A percentile compares a stretch with the other conserved stretches of the same genome.
Conservation (phyloP, 2,113 vertebrate species). For the Aspidoscelis tigris region DNA sequence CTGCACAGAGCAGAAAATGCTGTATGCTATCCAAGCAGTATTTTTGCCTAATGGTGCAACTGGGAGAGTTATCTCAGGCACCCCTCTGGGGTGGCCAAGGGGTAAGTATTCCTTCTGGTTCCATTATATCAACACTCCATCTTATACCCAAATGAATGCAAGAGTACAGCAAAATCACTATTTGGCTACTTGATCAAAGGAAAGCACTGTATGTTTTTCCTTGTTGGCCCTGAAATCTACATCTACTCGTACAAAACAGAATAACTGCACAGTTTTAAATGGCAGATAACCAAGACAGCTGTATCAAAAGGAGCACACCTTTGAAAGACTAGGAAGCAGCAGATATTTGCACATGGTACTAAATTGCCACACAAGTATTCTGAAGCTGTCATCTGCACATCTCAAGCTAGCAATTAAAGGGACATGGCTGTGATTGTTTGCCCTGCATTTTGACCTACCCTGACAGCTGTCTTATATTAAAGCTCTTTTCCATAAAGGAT, state of each 20-base stretch:
- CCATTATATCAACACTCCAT: neutral
- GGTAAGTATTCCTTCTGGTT: too few relatives aligned
- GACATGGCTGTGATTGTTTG: neutral
- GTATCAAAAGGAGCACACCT: rapidly evolving
- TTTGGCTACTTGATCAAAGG: neutral
- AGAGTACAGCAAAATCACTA: neutral
- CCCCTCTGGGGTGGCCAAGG: too few relatives aligned
- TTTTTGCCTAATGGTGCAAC: too few relatives aligned
- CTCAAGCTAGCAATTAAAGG: neutral
- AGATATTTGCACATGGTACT: neutral
- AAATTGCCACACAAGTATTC: conserved; percentile 10
- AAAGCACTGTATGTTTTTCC: neutral
- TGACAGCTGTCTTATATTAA: conserved; percentile 4
- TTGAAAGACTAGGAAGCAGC: neutral
- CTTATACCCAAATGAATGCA: neutral
- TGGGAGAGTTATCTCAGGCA: too few relatives aligned
- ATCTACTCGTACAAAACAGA: rapidly evolving
- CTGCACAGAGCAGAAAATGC: too few relatives aligned
- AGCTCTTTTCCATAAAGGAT: conserved; percentile 1
- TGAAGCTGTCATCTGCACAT: neutral
- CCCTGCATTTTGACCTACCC: neutral
- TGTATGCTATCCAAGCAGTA: too few relatives aligned
- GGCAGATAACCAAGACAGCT: neutral
- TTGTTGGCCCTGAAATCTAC: neutral
- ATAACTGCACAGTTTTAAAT: rapidly evolving